A percentile compares a stretch with the other conserved stretches of the same genome.
phyloP scores from a whole-genome alignment of 1,140 invertebrate genomes.

The Aradophagus sp. region DNA sequence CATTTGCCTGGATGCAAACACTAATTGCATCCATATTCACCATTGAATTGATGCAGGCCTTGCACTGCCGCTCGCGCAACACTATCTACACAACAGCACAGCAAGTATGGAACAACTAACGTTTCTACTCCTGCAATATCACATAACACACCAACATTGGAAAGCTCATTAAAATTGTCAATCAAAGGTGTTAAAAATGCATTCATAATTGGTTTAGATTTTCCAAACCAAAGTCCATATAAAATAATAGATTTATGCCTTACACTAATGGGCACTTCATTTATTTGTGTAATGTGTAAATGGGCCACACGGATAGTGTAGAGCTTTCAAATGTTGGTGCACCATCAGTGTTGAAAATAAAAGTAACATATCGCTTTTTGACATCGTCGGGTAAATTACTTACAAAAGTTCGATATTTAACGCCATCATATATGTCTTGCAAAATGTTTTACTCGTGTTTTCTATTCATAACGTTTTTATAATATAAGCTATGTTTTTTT shows the following conservation, averaged over 20 bases:
- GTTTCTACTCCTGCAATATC: not conserved
- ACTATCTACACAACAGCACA: constrained; percentile 4
- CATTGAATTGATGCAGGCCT: no score
- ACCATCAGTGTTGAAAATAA: constrained; percentile 5
- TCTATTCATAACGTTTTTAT: constrained; percentile 1
- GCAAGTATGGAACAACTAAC: not conserved
- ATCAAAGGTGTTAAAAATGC: constrained; percentile 2
- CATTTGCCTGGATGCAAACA: not conserved
- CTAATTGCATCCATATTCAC: constrained; percentile 7
- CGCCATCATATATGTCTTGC: constrained; percentile 6
- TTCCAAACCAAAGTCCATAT: constrained; percentile 1
- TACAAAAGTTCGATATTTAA: constrained; percentile 4
- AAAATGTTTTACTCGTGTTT: not conserved
- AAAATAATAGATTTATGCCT: constrained; percentile 1
- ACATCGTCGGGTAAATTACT: not conserved
- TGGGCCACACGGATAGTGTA: constrained; percentile 1
- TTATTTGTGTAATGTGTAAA: not conserved
- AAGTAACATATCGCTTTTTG: constrained; percentile 1
- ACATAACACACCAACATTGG: not conserved
- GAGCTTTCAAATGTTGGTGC: constrained; percentile 2
- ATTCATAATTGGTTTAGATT: constrained; percentile 2
- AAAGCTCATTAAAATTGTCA: not conserved
- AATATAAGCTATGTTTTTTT: not conserved
- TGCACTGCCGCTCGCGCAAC: not conserved
- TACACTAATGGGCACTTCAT: constrained; percentile 3